Conservation (phyloP, 2,888 invertebrate genomes). For the Thelaira solivaga region DNA sequence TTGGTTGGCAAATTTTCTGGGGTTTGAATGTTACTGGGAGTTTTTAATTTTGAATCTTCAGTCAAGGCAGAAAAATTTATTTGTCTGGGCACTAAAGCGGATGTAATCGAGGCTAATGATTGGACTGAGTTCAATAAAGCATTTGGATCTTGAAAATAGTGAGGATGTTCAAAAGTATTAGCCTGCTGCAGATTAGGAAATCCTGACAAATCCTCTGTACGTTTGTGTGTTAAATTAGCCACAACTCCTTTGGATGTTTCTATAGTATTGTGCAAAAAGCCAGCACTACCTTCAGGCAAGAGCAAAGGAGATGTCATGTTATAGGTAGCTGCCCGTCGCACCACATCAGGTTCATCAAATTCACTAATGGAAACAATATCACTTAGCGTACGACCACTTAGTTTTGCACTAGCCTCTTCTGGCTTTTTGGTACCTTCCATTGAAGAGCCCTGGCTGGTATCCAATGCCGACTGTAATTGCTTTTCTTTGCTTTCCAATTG, state of each 20-base stretch:
- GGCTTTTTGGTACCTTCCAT: constrained; percentile 47
- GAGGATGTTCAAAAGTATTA: constrained; percentile 75
- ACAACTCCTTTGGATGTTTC: constrained; percentile 73
- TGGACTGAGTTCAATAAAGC: constrained; percentile 65
- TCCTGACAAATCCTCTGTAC: constrained; percentile 71
- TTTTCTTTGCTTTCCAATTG: constrained; percentile 77
- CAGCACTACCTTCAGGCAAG: constrained; percentile 67
- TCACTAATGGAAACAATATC: constrained; percentile 86
- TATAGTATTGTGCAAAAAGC: constrained; percentile 71
- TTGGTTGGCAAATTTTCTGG: constrained; percentile 78
- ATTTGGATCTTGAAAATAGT: constrained; percentile 74
- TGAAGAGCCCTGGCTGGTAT: constrained; percentile 74
- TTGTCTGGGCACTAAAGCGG: constrained; percentile 73
- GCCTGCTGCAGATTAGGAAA: constrained; percentile 69
- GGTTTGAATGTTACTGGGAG: constrained; percentile 63
- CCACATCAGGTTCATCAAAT: constrained; percentile 83
- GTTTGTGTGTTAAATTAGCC: constrained; percentile 73
- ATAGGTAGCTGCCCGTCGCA: constrained; percentile 77
- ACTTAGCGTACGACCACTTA: constrained; percentile 83
- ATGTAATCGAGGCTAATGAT: constrained; percentile 67
- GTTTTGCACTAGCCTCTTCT: constrained; percentile 79
- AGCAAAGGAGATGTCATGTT: constrained; percentile 70
- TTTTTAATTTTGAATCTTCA: constrained; percentile 75
- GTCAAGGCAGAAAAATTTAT: constrained; percentile 78
- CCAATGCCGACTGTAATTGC: constrained; percentile 79